Conservation (phyloP, 2,888 invertebrate genomes). For the Lottia gigantea region DNA sequence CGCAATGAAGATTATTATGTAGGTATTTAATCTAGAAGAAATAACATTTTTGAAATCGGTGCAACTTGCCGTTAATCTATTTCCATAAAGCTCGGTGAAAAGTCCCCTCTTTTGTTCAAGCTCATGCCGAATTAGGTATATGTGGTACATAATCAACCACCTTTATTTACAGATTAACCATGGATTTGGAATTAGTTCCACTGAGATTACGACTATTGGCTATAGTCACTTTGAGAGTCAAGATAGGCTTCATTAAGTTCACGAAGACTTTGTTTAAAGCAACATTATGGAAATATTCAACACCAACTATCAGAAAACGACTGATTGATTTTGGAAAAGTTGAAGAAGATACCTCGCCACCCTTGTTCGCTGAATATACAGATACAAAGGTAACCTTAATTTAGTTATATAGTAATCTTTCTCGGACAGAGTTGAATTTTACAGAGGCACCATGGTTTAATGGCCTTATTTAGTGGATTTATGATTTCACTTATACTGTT, state of each 20-base stretch:
- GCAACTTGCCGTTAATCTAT: too few species aligned
- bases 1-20: too few species aligned
- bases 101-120: too few species aligned
- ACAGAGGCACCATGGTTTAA: not conserved
- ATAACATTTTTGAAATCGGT: too few species aligned
- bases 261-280: constrained; percentile 29
- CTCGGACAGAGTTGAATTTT: too few species aligned
- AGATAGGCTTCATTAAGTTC: constrained; percentile 17
- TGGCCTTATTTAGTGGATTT: too few species aligned
- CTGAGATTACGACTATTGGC: constrained; percentile 28
- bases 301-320: constrained; percentile 31
- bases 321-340: constrained; percentile 28
- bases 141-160: too few species aligned
- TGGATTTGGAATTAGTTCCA: constrained; percentile 34
- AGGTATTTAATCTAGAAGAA: too few species aligned
- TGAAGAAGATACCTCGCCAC: constrained; percentile 32
- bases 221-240: constrained; percentile 22
- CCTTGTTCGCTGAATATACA: constrained; percentile 23
- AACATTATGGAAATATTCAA: constrained; percentile 30
- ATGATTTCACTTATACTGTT: too few species aligned
- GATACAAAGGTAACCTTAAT: constrained; percentile 20
- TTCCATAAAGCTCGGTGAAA: too few species aligned
- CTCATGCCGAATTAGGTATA: too few species aligned
- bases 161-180: constrained; percentile 20
- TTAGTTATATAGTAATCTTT: too few species aligned